Conservation (phyloP, 2,113 vertebrate species). For the Xenus cinereus region DNA sequence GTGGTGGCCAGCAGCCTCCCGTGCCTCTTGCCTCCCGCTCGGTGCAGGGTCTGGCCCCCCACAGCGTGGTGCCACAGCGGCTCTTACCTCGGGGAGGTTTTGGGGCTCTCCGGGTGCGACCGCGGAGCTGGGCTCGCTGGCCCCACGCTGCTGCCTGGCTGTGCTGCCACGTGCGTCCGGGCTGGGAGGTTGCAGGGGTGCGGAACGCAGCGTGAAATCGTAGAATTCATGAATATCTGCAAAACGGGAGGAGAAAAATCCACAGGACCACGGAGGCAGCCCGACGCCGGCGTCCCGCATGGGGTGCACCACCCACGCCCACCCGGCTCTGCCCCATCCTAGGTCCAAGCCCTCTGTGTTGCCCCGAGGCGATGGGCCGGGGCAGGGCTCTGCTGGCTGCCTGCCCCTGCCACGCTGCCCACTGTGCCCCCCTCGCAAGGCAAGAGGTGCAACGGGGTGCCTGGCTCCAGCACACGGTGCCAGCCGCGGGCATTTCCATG, state of each 20-base stretch:
- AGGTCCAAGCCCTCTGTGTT: background rate
- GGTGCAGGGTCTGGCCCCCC: background rate
- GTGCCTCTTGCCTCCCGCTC: background rate
- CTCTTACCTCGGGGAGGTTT: slow-evolving; percentile 12
- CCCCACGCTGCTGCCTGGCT: background rate
- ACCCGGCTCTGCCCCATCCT: rapidly evolving
- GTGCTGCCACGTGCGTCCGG: rapidly evolving
- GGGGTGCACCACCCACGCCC: background rate
- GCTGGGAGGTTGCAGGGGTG: background rate
- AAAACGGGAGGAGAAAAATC: background rate
- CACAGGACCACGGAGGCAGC: background rate
- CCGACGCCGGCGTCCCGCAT: rapidly evolving
- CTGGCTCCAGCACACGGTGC: background rate
- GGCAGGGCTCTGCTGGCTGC: background rate
- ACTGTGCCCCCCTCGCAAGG: background rate
- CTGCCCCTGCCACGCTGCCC: background rate
- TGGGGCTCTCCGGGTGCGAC: background rate
- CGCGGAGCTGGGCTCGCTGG: background rate
- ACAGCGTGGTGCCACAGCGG: rapidly evolving
- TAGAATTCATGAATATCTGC: slow-evolving; percentile 68
- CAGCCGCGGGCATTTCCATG: background rate
- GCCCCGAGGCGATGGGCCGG: background rate
- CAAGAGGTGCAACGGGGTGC: background rate
- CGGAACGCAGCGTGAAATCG: background rate
- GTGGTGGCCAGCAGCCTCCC: background rate